phyloP scores from a whole-genome alignment of 2,888 invertebrate species.

The Noctuana brunneofusca region DNA sequence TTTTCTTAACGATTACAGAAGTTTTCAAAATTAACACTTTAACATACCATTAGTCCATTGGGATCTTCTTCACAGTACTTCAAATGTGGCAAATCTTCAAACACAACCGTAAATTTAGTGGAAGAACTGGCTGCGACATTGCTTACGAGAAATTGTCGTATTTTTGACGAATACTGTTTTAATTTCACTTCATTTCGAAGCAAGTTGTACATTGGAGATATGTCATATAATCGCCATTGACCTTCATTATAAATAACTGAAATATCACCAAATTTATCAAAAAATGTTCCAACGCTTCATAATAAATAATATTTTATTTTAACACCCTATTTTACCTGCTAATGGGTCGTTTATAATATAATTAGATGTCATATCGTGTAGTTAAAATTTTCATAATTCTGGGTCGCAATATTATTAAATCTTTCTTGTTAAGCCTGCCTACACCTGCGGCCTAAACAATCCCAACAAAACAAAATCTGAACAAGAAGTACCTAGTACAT shows the following conservation, averaged over 20 bases:
- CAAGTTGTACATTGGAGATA: constrained; percentile 69
- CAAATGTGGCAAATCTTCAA: constrained; percentile 60
- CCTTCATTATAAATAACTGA: constrained; percentile 72
- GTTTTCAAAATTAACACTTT: not conserved
- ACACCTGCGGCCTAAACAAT: no score
- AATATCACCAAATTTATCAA: not conserved
- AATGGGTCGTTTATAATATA: constrained; percentile 46
- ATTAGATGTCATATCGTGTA: constrained; percentile 11
- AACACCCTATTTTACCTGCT: constrained; percentile 40
- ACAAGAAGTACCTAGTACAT: not conserved
- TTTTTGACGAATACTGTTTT: constrained; percentile 71
- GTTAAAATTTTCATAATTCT: not conserved
- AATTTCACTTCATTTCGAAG: constrained; percentile 61
- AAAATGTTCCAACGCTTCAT: not conserved
- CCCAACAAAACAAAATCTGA: not conserved
- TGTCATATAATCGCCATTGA: constrained; percentile 63
- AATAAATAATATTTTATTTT: not conserved
- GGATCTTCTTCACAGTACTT: constrained; percentile 68
- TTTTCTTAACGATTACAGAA: not conserved
- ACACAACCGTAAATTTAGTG: constrained; percentile 57
- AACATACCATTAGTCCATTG: constrained; percentile 61
- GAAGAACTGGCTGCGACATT: constrained; percentile 52
- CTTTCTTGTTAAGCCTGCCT: no score
- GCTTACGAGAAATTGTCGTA: constrained; percentile 64
- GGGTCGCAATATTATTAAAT: no score